Evolutionary conservation across 2,797 vertebrate species (phyloP), one percentile per base, ranked within the genome.

Genomic region (Sus cebifrons): DNA sequence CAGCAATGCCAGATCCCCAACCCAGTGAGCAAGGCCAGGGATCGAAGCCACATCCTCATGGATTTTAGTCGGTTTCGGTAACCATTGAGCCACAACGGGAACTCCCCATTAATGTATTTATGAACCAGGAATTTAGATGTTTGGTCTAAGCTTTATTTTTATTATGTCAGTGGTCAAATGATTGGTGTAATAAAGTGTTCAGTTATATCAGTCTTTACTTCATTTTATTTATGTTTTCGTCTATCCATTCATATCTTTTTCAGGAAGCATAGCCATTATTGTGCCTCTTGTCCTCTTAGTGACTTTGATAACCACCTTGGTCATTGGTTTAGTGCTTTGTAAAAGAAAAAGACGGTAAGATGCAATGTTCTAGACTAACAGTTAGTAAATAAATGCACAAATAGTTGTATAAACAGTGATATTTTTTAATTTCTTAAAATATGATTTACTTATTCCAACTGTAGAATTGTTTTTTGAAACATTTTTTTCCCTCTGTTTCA

Each of bases 251-350:
- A 96, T 96, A 92, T 79, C 81, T 98, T 75, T 98, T 98, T 85
- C 96, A 99, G 99, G 99, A 97, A 99, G 99, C 98, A 99, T 99
- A 92, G 99, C 99, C 87, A 99, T 99, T 98, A 99, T 99, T 81
- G 99, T 99, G 96, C 99, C 99, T 87, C 99, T 99, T 79, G 99
- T 99, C 94, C 98, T 99, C 95, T 98, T 99, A 98, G 99, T 99
- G 97, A 99, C 99, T 98, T 98, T 99, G 98, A 99, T 99, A 96
- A 99, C 99, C 90, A 99, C 99, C 85, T 99, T 99, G 97, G 99
- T 99, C 87, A 99, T 99, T 95, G 99, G 99, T 77, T 99, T 99
- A 97, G 99, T 99, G 96, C 99, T 99, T 98, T 99, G 99, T 98
- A 99, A 99, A 99, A 99, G 99, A 96, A 99, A 99, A 97, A 99